These are phyloP conservation scores for Phataginus tetradactyla DNA, from an alignment of 2,797 vertebrate species.

Conservation along the genomic window DNA sequence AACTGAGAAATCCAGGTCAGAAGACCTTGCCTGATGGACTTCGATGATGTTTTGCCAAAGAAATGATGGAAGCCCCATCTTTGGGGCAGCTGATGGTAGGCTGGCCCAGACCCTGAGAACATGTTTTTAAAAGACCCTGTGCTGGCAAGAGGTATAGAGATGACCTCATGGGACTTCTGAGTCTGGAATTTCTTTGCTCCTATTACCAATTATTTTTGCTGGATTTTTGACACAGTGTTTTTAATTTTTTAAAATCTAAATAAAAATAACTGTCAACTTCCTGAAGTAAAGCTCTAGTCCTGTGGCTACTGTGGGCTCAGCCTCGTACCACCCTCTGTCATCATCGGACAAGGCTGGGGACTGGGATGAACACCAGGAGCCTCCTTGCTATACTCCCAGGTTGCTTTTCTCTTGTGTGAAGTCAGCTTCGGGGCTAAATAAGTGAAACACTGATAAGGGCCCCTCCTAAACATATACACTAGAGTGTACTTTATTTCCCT, in stretches of 20 bases:
- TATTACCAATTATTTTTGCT: conserved; percentile 77
- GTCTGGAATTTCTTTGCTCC: conserved; percentile 75
- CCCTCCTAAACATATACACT: neutral
- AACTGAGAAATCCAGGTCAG: conserved; percentile 56
- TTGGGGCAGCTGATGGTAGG: conserved; percentile 71
- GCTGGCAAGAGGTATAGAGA: conserved; percentile 68
- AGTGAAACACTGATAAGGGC: neutral
- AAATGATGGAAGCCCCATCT: conserved; percentile 54
- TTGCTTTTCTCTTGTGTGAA: neutral
- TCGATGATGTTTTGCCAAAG: conserved; percentile 56
- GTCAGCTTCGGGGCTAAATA: neutral
- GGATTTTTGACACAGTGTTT: conserved; percentile 63
- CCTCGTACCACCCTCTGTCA: conserved; percentile 46
- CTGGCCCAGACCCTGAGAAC: conserved; percentile 77
- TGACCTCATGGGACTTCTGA: conserved; percentile 80
- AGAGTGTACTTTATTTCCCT: neutral
- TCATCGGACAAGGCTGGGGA: neutral
- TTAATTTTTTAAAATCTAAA: conserved; percentile 53
- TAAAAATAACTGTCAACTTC: conserved; percentile 62
- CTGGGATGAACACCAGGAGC: neutral
- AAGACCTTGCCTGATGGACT: conserved; percentile 7
- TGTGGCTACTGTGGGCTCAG: neutral
- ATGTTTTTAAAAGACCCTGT: conserved; percentile 75
- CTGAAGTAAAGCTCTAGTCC: conserved; percentile 39
- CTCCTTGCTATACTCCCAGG: neutral